These are phyloP conservation scores for Pagetopsis macropterus DNA, from an alignment of 2,797 vertebrate species.

Conservation along the genomic window DNA sequence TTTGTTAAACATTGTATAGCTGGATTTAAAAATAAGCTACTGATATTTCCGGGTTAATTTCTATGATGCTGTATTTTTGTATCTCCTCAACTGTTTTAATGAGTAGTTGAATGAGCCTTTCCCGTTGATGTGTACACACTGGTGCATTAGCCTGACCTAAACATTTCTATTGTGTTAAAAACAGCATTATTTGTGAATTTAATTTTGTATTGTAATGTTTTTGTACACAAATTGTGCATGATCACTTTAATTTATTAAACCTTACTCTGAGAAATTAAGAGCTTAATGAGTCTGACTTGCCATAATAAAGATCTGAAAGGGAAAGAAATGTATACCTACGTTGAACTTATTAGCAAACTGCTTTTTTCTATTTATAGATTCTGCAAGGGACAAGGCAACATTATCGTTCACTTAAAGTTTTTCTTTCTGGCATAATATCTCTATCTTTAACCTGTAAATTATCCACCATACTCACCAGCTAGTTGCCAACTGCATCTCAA, in stretches of 20 bases:
- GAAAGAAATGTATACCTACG: neutral
- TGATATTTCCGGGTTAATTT: slow-evolving; percentile 72
- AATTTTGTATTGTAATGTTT: slow-evolving; percentile 86
- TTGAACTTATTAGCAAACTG: neutral
- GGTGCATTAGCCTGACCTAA: slow-evolving; percentile 84
- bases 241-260: slow-evolving; percentile 99
- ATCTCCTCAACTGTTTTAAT: slow-evolving; percentile 77
- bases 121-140: slow-evolving; percentile 79
- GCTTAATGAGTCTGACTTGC: slow-evolving; percentile 39
- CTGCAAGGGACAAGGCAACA: neutral
- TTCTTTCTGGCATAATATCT: no score
- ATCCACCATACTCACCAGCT: neutral
- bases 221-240: slow-evolving; percentile 91
- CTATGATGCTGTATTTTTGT: slow-evolving; percentile 77
- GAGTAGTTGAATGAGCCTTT: slow-evolving; percentile 70
- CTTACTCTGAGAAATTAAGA: slow-evolving; percentile 85
- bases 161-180: slow-evolving; percentile 83
- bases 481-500: neutral
- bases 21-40: slow-evolving; percentile 81
- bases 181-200: slow-evolving; percentile 82
- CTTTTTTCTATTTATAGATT: neutral
- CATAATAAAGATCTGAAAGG: slow-evolving; percentile 35
- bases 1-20: slow-evolving; percentile 81
- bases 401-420: neutral
- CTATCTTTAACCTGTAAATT: no score